These are phyloP conservation scores for Paedocypris sp. DNA, from an alignment of 2,113 vertebrate species.

Conservation along the genomic window DNA sequence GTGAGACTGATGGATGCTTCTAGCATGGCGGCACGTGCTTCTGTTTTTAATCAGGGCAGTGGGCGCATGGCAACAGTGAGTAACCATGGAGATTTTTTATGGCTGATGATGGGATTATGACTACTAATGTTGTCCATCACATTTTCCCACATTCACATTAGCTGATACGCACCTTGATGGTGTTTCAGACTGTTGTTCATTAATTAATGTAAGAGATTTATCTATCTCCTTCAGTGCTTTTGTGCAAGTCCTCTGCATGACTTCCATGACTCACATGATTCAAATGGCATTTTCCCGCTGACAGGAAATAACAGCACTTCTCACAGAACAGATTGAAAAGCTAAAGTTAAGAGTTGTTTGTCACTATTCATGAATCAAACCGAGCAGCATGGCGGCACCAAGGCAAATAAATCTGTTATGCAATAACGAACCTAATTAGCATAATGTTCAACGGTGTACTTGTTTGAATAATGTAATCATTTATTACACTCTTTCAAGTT, in stretches of 20 bases:
- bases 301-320: conserved; percentile 4
- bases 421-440: no score
- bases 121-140: not conserved
- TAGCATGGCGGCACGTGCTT: conserved; percentile 10
- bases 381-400: no score
- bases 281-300: not conserved
- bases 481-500: not conserved
- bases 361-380: no score
- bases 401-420: no score
- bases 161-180: not conserved
- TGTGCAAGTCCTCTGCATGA: not conserved
- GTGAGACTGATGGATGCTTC: not conserved
- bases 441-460: not conserved
- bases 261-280: not conserved
- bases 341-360: not conserved
- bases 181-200: not conserved
- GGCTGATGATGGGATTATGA: not conserved
- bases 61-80: conserved; percentile 19
- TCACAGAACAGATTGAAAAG: not conserved
- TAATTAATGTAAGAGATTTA: not conserved
- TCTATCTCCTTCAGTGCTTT: not conserved
- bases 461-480: not conserved
- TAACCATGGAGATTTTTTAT: conserved; percentile 27
- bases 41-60: conserved; percentile 23
- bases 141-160: not conserved